Evolutionary conservation across 2,113 vertebrate genomes (phyloP).

Genomic region (Elgaria multicarinata): DNA sequence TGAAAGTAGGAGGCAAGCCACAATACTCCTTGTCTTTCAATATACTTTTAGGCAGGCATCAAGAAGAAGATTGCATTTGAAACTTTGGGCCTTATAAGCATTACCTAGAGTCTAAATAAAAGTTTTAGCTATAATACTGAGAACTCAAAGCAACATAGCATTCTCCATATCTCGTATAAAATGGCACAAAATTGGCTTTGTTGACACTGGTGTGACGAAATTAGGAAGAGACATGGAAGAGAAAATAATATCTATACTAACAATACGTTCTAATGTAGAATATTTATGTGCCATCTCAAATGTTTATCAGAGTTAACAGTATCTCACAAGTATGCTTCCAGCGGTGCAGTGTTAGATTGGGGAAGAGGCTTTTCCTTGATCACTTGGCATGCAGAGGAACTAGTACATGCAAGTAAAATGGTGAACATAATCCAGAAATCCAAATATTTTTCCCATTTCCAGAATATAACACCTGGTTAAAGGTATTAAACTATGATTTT

Average conservation of each 20-base stretch:
- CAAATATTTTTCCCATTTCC: background rate
- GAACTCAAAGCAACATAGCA: conserved; percentile 6
- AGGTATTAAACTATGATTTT: too few relatives aligned
- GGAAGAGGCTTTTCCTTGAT: background rate
- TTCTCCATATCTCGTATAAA: background rate
- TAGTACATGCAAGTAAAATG: background rate
- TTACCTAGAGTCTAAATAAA: conserved; percentile 31
- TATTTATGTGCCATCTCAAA: background rate
- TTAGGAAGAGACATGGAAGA: too few relatives aligned
- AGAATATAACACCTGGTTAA: background rate
- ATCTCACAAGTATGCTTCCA: background rate
- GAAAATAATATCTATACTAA: background rate
- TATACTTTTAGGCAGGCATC: background rate
- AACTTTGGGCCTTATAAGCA: background rate
- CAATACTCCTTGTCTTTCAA: background rate
- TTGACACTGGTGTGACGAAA: background rate
- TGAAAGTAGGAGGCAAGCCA: background rate
- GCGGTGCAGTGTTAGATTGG: background rate
- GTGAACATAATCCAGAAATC: background rate
- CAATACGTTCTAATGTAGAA: background rate
- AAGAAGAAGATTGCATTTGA: background rate
- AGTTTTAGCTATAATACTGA: conserved; percentile 11
- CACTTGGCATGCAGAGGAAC: background rate
- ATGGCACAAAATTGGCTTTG: background rate
- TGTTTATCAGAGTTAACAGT: background rate